Conservation (phyloP, 2,888 invertebrate species). For the Cyclophora albipunctata region DNA sequence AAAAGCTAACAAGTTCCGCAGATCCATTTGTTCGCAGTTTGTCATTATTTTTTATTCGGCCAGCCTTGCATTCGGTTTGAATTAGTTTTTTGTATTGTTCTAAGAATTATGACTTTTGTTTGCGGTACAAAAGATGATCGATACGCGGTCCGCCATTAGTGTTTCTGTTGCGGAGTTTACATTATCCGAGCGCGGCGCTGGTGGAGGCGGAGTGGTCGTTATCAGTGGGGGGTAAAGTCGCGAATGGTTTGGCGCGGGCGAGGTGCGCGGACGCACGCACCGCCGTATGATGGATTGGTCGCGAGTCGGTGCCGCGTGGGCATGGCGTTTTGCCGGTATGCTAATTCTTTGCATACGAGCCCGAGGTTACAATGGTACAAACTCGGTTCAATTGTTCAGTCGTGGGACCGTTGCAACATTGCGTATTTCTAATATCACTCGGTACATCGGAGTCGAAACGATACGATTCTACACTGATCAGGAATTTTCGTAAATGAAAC, state of each 20-base stretch:
- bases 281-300: slow-evolving; percentile 58
- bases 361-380: slow-evolving; percentile 46
- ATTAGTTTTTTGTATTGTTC: slow-evolving; percentile 7
- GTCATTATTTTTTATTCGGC: too few species aligned
- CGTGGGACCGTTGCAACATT: slow-evolving; percentile 40
- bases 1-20: too few species aligned
- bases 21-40: too few species aligned
- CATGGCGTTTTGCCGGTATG: slow-evolving; percentile 62
- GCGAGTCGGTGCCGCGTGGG: slow-evolving; percentile 53
- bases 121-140: slow-evolving; percentile 17
- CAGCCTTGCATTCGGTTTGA: too few species aligned
- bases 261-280: too few species aligned
- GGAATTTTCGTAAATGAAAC: neutral
- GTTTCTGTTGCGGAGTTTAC: slow-evolving; percentile 12
- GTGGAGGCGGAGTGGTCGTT: slow-evolving; percentile 1
- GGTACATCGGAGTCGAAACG: slow-evolving; percentile 14
- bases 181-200: neutral
- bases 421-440: slow-evolving; percentile 9
- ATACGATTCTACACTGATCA: too few species aligned
- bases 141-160: slow-evolving; percentile 14
- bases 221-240: slow-evolving; percentile 4
- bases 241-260: too few species aligned
- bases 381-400: slow-evolving; percentile 52
- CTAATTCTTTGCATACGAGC: slow-evolving; percentile 55
- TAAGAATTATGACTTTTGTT: slow-evolving; percentile 17